phyloP scores from a whole-genome alignment of 2,113 vertebrate genomes.

The Caranx melampygus region DNA sequence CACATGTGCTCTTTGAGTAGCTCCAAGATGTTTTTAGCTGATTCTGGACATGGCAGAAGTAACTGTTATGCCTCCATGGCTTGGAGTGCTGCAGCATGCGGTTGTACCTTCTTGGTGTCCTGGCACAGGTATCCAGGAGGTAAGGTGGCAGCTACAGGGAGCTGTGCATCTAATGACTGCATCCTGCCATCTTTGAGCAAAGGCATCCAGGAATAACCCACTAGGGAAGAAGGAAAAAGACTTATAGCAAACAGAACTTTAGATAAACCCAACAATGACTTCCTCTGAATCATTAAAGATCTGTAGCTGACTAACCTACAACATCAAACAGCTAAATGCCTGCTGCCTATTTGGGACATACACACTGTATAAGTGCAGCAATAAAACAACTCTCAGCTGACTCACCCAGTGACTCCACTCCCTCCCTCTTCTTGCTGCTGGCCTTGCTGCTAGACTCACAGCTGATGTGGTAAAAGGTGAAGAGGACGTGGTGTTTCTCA shows the following conservation, averaged over 20 bases:
- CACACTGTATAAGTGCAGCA: neutral
- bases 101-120: conserved; percentile 87
- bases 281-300: neutral
- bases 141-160: conserved; percentile 90
- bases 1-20: neutral
- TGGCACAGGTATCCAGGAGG: conserved; percentile 90
- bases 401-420: conserved; percentile 91
- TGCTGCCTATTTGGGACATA: neutral
- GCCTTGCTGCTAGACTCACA: conserved; percentile 96
- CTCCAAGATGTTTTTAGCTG: neutral
- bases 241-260: neutral
- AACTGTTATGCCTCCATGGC: neutral
- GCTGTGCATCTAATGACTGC: conserved; percentile 90
- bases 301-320: neutral
- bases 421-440: conserved; percentile 93
- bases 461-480: conserved; percentile 98
- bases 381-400: neutral
- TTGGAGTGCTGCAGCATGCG: neutral
- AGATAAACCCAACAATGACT: neutral
- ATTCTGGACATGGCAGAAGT: neutral
- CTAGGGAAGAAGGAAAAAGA: conserved; percentile 69
- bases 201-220: conserved; percentile 92
- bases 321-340: too few relatives aligned
- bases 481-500: conserved; percentile 96
- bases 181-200: conserved; percentile 93